phyloP scores from a whole-genome alignment of 2,888 invertebrate genomes.

The Brassicogethes aeneus region DNA sequence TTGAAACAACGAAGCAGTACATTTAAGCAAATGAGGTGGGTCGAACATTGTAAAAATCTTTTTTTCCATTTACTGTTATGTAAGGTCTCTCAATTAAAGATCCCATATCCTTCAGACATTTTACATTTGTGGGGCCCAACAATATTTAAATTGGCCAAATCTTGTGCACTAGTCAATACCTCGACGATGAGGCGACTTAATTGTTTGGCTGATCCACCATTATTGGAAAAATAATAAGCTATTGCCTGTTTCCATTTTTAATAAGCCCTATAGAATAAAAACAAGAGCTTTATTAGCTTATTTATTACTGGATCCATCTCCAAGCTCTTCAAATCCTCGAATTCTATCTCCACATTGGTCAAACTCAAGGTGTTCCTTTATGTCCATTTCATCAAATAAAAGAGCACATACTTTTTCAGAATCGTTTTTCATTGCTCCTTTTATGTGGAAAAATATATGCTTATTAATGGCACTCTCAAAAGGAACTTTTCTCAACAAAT shows the following conservation, averaged over 20 bases:
- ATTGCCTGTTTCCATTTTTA: conserved; percentile 11
- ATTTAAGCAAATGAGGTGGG: not conserved
- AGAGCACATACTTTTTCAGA: conserved; percentile 11
- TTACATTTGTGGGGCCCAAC: conserved; percentile 11
- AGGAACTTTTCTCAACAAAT: conserved; percentile 11
- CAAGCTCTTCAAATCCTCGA: conserved; percentile 11
- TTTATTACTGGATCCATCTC: not conserved
- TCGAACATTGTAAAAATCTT: conserved; percentile 1
- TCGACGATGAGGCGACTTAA: conserved; percentile 3
- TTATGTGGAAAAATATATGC: conserved; percentile 14
- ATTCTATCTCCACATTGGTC: conserved; percentile 8
- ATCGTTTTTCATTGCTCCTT: conserved; percentile 2
- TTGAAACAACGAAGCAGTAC: not conserved
- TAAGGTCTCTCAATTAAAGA: not conserved
- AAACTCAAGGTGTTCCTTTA: conserved; percentile 11
- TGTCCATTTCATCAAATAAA: conserved; percentile 15
- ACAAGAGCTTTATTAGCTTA: conserved; percentile 6
- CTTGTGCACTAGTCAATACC: conserved; percentile 5
- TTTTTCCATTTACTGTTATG: not conserved
- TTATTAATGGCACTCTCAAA: conserved; percentile 12
- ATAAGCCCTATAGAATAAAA: conserved; percentile 9
- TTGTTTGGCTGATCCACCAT: conserved; percentile 4
- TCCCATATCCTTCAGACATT: conserved; percentile 5
- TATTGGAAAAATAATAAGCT: conserved; percentile 10
- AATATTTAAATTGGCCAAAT: conserved; percentile 8